phyloP scores from a whole-genome alignment of 1,140 invertebrate species.

The Zaprionus vittiger region DNA sequence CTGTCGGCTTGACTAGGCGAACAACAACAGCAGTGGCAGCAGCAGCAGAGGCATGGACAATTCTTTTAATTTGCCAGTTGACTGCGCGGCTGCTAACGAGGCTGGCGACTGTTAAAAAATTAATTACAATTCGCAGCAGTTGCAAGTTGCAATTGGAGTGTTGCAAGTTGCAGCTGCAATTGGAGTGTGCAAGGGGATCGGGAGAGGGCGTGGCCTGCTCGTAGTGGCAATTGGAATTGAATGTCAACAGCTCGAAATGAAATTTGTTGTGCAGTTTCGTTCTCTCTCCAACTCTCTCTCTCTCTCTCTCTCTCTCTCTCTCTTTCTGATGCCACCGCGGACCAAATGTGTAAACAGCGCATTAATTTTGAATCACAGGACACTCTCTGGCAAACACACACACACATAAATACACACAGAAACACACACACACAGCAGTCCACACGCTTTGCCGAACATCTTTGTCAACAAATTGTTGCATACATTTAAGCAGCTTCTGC shows the following conservation, averaged over 20 bases:
- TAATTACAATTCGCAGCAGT: constrained; percentile 56
- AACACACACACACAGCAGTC: not conserved
- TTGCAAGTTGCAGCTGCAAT: constrained; percentile 2
- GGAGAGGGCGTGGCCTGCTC: not conserved
- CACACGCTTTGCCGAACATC: constrained; percentile 39
- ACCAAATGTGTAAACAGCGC: constrained; percentile 64
- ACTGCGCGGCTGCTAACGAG: constrained; percentile 30
- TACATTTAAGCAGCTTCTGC: constrained; percentile 60
- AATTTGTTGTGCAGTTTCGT: constrained; percentile 16
- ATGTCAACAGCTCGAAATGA: constrained; percentile 43
- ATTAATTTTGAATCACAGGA: constrained; percentile 78
- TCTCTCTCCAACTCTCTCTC: not conserved
- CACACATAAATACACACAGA: not conserved
- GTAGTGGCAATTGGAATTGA: constrained; percentile 12
- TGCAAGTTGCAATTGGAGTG: constrained; percentile 31
- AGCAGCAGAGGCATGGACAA: constrained; percentile 29
- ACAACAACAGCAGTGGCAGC: no score
- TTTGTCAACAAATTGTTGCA: constrained; percentile 80
- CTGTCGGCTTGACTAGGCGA: constrained; percentile 24
- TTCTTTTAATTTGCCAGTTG: constrained; percentile 79
- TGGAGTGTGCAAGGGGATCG: not conserved
- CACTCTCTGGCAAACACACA: not conserved
- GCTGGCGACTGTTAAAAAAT: constrained; percentile 46
- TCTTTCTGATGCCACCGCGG: not conserved
- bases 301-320: not conserved